Percentiles rank a stretch among this genome's conserved stretches.
Evolutionary conservation across 2,797 vertebrate species (phyloP).

Genomic region (Aldrovandia affinis): DNA sequence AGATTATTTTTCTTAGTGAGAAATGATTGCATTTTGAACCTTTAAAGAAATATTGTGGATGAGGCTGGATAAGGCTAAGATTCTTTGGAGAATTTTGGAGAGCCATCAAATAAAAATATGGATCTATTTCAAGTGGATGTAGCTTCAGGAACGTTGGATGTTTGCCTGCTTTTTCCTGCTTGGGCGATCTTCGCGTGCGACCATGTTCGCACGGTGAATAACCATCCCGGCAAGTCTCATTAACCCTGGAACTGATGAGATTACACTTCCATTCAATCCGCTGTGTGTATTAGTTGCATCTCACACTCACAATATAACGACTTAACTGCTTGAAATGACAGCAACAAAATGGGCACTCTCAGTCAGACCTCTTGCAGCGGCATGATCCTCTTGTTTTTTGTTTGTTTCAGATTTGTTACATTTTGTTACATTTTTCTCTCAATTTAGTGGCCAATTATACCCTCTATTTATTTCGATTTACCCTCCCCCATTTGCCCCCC

Average conservation of each 20-base stretch:
- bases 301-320: not conserved
- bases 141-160: not conserved
- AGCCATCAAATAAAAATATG: no score
- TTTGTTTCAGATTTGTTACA: no score
- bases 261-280: not conserved
- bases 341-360: not conserved
- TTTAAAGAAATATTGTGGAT: not conserved
- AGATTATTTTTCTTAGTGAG: not conserved
- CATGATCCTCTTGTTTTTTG: not conserved
- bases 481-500: no score
- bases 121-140: not conserved
- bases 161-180: not conserved
- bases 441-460: no score
- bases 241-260: constrained; percentile 2
- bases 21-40: not conserved
- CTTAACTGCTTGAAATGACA: not conserved
- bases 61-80: not conserved
- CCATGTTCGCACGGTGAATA: not conserved
- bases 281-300: not conserved
- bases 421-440: no score
- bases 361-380: not conserved
- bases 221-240: not conserved
- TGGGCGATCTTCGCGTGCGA: not conserved
- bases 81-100: no score
- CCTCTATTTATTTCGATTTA: no score